A percentile compares a stretch with the other conserved stretches of the same genome.
Evolutionary conservation across 2,888 invertebrate species (phyloP).

Genomic region (Carcina quercana): DNA sequence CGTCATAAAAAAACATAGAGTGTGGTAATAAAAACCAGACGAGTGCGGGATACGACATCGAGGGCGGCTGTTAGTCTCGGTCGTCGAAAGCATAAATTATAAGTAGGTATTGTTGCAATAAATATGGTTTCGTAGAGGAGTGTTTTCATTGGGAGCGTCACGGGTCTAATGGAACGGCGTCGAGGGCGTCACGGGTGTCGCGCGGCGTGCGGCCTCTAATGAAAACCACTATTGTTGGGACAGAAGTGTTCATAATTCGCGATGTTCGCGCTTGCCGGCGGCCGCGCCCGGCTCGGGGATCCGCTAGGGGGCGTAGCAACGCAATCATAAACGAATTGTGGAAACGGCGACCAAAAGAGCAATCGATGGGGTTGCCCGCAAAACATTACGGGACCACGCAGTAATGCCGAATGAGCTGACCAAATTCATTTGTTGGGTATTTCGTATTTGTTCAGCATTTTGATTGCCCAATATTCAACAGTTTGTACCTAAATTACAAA

Average conservation of each 20-base stretch:
- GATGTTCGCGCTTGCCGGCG: constrained; percentile 35
- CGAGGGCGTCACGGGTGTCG: constrained; percentile 63
- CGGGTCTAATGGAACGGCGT: constrained; percentile 48
- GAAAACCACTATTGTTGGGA: constrained; percentile 62
- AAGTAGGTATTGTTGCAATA: constrained; percentile 60
- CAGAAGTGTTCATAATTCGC: constrained; percentile 59
- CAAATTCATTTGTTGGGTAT: too few relatives aligned
- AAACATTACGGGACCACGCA: too few relatives aligned
- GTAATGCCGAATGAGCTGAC: too few relatives aligned
- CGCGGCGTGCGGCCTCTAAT: constrained; percentile 65
- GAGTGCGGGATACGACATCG: constrained; percentile 33
- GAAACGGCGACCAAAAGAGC: constrained; percentile 23
- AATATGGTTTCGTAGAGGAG: constrained; percentile 51
- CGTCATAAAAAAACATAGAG: too few relatives aligned
- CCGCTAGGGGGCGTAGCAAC: constrained; percentile 40
- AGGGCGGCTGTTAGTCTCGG: constrained; percentile 49
- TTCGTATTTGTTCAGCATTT: too few relatives aligned
- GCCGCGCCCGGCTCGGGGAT: too few relatives aligned
- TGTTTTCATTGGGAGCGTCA: constrained; percentile 61
- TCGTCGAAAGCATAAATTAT: constrained; percentile 66
- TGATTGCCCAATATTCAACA: too few relatives aligned
- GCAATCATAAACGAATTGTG: constrained; percentile 35
- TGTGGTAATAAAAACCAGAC: constrained; percentile 54
- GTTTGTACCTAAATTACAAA: too few relatives aligned
- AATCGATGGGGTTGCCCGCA: constrained; percentile 13